These are phyloP conservation scores for Beroe forskalii DNA, from an alignment of 37 sponge, comb jelly and placozoan species.

Conservation along the genomic window DNA sequence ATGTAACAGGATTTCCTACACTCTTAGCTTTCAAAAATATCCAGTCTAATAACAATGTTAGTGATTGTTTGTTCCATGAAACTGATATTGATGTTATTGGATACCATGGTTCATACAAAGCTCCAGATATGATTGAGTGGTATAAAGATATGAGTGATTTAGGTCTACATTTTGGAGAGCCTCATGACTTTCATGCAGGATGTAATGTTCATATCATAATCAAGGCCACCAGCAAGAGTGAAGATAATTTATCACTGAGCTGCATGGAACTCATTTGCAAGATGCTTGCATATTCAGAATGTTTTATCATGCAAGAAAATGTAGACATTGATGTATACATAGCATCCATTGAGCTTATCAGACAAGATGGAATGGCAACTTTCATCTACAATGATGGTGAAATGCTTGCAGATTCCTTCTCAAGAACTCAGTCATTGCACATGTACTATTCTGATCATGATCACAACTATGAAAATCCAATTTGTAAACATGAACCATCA, in stretches of 20 bases:
- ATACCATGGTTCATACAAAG: conserved; percentile 34
- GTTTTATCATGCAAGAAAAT: conserved; percentile 13
- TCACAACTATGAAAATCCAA: not conserved
- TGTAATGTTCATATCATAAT: conserved; percentile 48
- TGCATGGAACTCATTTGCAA: conserved; percentile 30
- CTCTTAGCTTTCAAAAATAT: conserved; percentile 20
- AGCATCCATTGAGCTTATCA: not conserved
- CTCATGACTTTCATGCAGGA: conserved; percentile 11
- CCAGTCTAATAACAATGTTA: not conserved
- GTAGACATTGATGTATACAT: not conserved
- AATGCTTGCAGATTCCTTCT: not conserved
- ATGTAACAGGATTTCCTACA: conserved; percentile 18
- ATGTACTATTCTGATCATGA: not conserved
- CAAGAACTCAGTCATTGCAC: not conserved
- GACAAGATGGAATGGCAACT: conserved; percentile 3
- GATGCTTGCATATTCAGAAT: conserved; percentile 13
- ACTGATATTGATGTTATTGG: not conserved
- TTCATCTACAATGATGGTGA: conserved; percentile 17
- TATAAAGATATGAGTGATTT: not conserved
- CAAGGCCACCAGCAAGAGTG: not conserved
- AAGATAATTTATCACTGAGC: not conserved
- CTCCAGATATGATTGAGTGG: conserved; percentile 5
- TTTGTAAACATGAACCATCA: not conserved
- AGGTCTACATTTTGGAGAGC: conserved; percentile 6
- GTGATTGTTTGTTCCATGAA: not conserved